phyloP scores from a whole-genome alignment of 2,888 invertebrate species.

The Drosophila picticornis region DNA sequence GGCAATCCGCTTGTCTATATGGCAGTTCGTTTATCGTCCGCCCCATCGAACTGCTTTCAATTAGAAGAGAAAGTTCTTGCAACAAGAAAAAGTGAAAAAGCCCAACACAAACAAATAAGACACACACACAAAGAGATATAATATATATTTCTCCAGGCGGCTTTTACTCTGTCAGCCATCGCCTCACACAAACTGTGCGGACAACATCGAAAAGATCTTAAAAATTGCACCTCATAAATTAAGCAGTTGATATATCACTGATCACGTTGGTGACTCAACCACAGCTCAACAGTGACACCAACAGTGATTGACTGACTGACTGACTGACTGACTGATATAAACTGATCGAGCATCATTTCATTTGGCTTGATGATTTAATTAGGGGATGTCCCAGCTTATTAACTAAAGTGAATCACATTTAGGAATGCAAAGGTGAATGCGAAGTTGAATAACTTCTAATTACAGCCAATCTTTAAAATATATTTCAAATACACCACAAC shows the following conservation, averaged over 20 bases:
- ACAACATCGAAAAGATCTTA: constrained; percentile 36
- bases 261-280: constrained; percentile 7
- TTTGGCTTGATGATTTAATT: neutral
- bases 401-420: neutral
- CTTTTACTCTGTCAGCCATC: constrained; percentile 48
- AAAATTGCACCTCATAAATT: constrained; percentile 79
- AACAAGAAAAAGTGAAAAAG: constrained; percentile 76
- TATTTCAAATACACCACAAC: neutral
- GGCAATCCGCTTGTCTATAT: constrained; percentile 8
- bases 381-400: constrained; percentile 11
- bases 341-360: neutral
- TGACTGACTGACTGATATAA: neutral
- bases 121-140: constrained; percentile 38
- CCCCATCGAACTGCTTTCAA: constrained; percentile 80
- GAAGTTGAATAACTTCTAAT: neutral
- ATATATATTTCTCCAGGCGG: constrained; percentile 40
- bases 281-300: constrained; percentile 1
- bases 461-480: neutral
- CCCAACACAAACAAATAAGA: constrained; percentile 19
- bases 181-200: constrained; percentile 11
- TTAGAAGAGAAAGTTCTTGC: constrained; percentile 83
- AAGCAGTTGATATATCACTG: constrained; percentile 51
- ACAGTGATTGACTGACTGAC: neutral
- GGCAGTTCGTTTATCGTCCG: constrained; percentile 60
- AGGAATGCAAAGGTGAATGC: neutral